These are phyloP conservation scores for Taxidea taxus DNA, from an alignment of 2,113 vertebrate species.

Conservation along the genomic window DNA sequence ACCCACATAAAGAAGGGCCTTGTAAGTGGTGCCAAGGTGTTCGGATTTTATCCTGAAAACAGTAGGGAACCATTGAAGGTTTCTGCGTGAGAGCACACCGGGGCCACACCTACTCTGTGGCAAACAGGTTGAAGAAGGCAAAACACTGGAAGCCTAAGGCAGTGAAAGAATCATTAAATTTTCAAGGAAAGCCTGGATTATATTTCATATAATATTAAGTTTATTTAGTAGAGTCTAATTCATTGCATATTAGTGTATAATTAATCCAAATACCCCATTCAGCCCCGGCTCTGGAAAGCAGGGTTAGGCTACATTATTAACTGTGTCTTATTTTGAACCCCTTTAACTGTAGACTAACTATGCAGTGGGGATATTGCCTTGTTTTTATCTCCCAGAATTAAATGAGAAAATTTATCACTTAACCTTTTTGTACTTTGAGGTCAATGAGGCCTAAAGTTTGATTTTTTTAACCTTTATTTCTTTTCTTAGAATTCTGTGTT, in stretches of 20 bases:
- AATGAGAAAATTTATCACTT: background rate
- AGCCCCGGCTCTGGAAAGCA: background rate
- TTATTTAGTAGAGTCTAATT: background rate
- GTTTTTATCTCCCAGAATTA: background rate
- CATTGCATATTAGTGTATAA: background rate
- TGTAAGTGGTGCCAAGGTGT: background rate
- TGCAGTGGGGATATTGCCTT: background rate
- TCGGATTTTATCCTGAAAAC: background rate
- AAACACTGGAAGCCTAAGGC: background rate
- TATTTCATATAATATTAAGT: background rate
- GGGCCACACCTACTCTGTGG: background rate
- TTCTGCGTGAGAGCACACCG: background rate
- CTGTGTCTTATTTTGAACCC: background rate
- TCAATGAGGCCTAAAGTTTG: background rate
- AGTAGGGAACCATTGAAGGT: background rate
- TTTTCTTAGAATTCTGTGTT: slow-evolving; percentile 6
- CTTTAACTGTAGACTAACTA: background rate
- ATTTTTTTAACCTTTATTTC: slow-evolving; percentile 5
- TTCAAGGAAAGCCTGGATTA: background rate
- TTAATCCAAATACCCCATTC: background rate
- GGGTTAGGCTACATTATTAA: background rate
- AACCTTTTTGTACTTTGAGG: background rate
- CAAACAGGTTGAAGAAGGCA: background rate
- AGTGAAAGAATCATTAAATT: background rate
- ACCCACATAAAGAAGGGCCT: background rate